Conservation (phyloP, 53 echinoderm and acorn worm species). For the Apostichopus leukothele region DNA sequence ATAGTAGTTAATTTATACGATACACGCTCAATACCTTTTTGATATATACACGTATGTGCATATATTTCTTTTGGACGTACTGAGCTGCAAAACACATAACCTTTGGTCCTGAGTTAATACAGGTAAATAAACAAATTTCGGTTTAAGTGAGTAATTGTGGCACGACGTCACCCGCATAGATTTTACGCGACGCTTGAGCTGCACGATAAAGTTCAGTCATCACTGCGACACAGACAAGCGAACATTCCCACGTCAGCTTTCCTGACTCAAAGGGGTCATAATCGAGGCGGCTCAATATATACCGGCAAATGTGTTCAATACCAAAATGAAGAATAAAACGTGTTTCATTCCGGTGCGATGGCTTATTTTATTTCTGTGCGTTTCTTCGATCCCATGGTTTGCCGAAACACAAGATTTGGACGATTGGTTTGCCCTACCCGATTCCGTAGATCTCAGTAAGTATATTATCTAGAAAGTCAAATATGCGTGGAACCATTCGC, state of each 20-base stretch:
- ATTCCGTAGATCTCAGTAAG: constrained; percentile 18
- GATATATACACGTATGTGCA: too few relatives aligned
- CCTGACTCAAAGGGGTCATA: not conserved
- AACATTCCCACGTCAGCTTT: not conserved
- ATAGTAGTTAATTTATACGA: too few relatives aligned
- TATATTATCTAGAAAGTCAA: not conserved
- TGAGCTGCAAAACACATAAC: too few relatives aligned
- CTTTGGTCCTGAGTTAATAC: not conserved
- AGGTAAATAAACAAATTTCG: not conserved
- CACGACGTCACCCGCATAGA: not conserved
- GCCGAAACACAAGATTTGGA: not conserved
- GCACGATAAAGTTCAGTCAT: not conserved
- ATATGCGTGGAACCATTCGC: too few relatives aligned
- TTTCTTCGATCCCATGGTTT: not conserved
- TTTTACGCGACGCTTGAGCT: not conserved
- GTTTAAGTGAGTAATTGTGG: not conserved
- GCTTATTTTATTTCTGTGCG: not conserved
- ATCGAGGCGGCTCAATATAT: too few relatives aligned
- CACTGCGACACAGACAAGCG: not conserved
- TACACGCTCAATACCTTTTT: too few relatives aligned
- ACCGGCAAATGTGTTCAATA: not conserved
- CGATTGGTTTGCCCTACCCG: constrained; percentile 3
- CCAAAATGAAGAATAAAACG: not conserved
- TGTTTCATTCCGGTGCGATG: not conserved
- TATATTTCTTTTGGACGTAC: too few relatives aligned